Percentiles rank a stretch among this genome's conserved stretches.
These are phyloP conservation scores for Ichneumoninae sp. DNA, from an alignment of 2,888 invertebrate species.

Conservation along the genomic window DNA sequence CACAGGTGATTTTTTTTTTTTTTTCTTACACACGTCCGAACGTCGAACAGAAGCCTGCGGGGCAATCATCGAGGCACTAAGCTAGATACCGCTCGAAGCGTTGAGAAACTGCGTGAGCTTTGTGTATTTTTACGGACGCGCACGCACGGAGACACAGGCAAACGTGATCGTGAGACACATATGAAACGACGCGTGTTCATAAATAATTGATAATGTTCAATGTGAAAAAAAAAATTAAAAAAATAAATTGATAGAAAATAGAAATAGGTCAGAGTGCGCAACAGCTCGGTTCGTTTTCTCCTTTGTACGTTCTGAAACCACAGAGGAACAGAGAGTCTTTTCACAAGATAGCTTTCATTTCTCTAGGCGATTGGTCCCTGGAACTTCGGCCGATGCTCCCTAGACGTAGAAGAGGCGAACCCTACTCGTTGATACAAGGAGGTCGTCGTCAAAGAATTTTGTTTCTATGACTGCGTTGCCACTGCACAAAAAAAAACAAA, in stretches of 20 bases:
- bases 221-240: neutral
- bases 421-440: constrained; percentile 96
- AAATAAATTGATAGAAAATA: neutral
- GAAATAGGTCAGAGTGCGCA: neutral
- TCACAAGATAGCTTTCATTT: neutral
- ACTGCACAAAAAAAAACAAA: constrained; percentile 85
- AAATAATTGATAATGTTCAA: neutral
- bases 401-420: constrained; percentile 98
- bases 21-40: neutral
- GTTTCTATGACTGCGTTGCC: constrained; percentile 99
- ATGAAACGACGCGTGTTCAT: constrained; percentile 24
- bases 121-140: constrained; percentile 1
- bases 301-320: constrained; percentile 4
- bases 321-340: neutral
- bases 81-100: neutral
- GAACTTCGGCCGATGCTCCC: constrained; percentile 70
- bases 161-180: constrained; percentile 23
- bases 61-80: neutral
- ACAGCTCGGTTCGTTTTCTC: neutral
- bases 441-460: constrained; percentile 97
- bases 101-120: neutral
- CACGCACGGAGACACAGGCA: neutral
- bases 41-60: neutral
- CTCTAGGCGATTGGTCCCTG: constrained; percentile 55
- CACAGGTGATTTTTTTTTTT: neutral